Evolutionary conservation across 2,797 vertebrate species (phyloP), one percentile per base, ranked within the genome.

Genomic region (Silurus lanzhouensis): DNA sequence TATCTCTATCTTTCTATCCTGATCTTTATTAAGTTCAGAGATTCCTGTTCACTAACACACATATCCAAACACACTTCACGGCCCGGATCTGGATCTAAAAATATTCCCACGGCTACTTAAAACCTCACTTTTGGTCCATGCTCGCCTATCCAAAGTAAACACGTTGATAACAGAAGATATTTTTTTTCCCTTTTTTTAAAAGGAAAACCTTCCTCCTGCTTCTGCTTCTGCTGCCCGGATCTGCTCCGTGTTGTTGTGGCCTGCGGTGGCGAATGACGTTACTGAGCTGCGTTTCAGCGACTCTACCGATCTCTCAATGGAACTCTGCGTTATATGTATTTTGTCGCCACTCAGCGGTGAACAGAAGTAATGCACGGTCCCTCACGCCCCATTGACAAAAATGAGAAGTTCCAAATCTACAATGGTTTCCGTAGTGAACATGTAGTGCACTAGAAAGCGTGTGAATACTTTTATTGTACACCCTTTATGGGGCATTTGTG

Each of bases 161-260:
- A 52, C 67, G 27, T 74, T 64, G 20, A 31, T 55, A 38, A 38
- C 75, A 15, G 38, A 75, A 52, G 71, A 68, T 46, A 31, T 27
- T 66, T 19, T 2, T 38, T 8, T 22, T n/a, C n/a, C 1, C 27
- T 13, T 64, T 31, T 44, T 48, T 9, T 38, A 38, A 38, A 38
- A 14, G 61, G 58, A 2, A 61, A 66, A 25, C 38, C 48, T 52
- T 48, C 27, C 63, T 25, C 5, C 2, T 31, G 31, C 31, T 31
- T 1, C 31, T 31, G 38, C 38, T 38, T 3, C 58, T 14, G 74
- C 48, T 76, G 27, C 27, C 60, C 2, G 0, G 60, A 20, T 57
- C 48, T 1, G 83, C 68, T 82, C 84, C 55, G 67, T 83, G 77
- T 84, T 87, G 63, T 84, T 87, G 78, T 87, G 86, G 86, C 83